phyloP scores from a whole-genome alignment of 2,797 vertebrate genomes.

The Squalus acanthias region DNA sequence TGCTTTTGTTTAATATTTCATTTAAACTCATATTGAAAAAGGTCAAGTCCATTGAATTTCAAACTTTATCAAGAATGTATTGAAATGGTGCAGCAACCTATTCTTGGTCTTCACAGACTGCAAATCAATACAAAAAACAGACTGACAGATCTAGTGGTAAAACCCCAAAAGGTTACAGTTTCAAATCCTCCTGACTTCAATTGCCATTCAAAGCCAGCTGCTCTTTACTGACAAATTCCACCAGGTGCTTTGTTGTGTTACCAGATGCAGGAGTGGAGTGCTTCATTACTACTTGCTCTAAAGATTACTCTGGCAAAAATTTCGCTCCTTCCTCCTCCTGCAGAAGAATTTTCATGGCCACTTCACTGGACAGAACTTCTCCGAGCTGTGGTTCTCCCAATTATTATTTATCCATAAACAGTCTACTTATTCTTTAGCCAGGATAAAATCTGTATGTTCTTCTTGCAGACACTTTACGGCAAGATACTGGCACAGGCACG shows the following conservation, averaged over 20 bases:
- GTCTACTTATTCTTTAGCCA: background rate
- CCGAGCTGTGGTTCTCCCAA: background rate
- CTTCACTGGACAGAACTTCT: background rate
- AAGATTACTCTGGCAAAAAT: background rate
- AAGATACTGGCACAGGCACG: background rate
- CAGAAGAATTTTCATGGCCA: background rate
- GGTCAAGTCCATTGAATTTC: conserved; percentile 22
- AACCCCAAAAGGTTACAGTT: background rate
- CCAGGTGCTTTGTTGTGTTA: background rate
- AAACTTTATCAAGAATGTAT: conserved; percentile 12
- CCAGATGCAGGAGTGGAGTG: background rate
- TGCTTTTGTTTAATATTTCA: conserved; percentile 31
- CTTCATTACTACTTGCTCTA: background rate
- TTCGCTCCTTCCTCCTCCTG: background rate
- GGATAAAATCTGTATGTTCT: background rate
- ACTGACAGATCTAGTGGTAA: background rate
- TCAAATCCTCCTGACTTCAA: background rate
- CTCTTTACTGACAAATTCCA: background rate
- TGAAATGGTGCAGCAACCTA: conserved; percentile 12
- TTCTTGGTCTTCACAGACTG: background rate
- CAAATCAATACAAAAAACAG: background rate
- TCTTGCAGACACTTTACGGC: background rate
- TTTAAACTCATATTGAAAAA: conserved; percentile 25
- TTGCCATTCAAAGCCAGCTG: background rate
- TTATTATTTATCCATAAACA: background rate